Percentiles rank a stretch among this genome's conserved stretches.
Conservation (phyloP, 2,888 invertebrate genomes). For the Eristalinus sepulchralis region DNA sequence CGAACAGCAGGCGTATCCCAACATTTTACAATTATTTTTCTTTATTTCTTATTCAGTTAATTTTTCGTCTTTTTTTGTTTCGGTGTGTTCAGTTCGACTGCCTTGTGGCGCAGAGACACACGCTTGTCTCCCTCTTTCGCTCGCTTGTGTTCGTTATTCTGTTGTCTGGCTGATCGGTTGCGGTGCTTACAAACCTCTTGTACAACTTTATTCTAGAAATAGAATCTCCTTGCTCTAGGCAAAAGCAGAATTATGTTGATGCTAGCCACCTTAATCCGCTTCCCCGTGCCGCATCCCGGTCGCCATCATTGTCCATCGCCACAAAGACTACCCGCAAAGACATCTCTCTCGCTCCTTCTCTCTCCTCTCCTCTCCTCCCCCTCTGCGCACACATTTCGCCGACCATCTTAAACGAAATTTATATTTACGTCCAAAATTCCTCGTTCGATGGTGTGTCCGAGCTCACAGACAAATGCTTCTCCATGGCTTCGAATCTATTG, state of each 20-base stretch:
- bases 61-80: background rate
- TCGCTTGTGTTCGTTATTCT: background rate
- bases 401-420: constrained; percentile 21
- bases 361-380: background rate
- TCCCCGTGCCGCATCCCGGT: constrained; percentile 37
- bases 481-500: constrained; percentile 51
- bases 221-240: constrained; percentile 64
- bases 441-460: background rate
- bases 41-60: background rate
- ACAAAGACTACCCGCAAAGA: constrained; percentile 37
- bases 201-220: constrained; percentile 63
- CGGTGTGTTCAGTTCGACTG: background rate
- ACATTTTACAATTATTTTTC: constrained; percentile 55
- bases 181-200: constrained; percentile 43
- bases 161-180: background rate
- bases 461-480: constrained; percentile 21
- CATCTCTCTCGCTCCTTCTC: constrained; percentile 22
- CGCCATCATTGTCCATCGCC: constrained; percentile 26
- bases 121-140: background rate
- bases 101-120: constrained; percentile 5
- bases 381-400: background rate
- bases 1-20: constrained; percentile 25
- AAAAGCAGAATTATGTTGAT: constrained; percentile 54
- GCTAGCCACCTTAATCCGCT: constrained; percentile 27
- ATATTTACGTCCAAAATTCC: background rate